A percentile compares a stretch with the other conserved stretches of the same genome.
Conservation (phyloP, 2,113 vertebrate species). For the Psilopsiagon aurifrons region DNA sequence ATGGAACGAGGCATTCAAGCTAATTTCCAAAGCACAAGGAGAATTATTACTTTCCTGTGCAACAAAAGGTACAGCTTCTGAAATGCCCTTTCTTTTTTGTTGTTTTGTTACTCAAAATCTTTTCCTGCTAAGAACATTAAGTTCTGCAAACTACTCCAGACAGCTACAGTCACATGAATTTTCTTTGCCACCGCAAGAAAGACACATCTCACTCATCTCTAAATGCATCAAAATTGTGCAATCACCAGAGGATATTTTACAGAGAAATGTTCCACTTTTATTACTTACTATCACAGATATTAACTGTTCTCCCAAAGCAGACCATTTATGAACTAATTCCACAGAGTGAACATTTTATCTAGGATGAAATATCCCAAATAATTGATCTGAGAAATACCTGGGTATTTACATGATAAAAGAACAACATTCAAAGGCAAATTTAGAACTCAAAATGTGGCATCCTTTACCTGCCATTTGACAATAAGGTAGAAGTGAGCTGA, state of each 20-base stretch:
- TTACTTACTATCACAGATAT: not conserved
- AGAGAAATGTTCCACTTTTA: not conserved
- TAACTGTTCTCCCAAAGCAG: not conserved
- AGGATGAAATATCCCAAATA: not conserved
- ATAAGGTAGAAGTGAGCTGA: not conserved
- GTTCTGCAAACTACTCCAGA: not conserved
- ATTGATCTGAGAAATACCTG: not conserved
- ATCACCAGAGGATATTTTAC: not conserved
- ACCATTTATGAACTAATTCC: not conserved
- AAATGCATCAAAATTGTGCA: not conserved
- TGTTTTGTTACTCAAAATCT: not conserved
- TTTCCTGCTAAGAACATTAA: not conserved
- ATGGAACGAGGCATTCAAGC: not conserved
- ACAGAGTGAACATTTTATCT: not conserved
- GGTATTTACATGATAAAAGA: not conserved
- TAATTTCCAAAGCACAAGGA: not conserved
- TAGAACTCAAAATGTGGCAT: not conserved
- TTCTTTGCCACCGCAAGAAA: not conserved
- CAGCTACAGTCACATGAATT: not conserved
- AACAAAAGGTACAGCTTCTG: not conserved
- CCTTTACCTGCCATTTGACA: not conserved
- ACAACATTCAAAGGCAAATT: not conserved
- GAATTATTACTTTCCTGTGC: not conserved
- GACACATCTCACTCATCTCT: not conserved
- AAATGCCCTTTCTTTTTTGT: not conserved